Evolutionary conservation across 1,140 invertebrate species (phyloP).

Genomic region (Lutraria rhynchaena): DNA sequence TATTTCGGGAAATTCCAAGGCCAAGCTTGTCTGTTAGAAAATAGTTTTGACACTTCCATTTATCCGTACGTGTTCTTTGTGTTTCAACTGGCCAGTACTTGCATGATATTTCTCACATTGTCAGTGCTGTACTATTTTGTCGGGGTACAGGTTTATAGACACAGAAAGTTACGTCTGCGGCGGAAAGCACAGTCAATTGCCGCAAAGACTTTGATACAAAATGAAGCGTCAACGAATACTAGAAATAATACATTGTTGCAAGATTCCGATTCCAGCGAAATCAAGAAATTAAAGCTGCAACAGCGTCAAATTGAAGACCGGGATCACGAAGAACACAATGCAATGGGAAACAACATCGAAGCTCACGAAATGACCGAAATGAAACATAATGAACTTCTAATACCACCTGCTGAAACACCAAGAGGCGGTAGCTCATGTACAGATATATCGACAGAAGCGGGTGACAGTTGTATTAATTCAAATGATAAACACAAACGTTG

Average conservation of each 20-base stretch:
- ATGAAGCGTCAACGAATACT: neutral
- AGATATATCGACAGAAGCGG: neutral
- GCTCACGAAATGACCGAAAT: too few species aligned
- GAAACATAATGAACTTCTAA: too few species aligned
- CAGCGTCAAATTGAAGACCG: neutral
- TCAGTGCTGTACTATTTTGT: slow-evolving; percentile 42
- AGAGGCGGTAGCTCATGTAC: too few species aligned
- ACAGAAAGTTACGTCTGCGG: slow-evolving; percentile 27
- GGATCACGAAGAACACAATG: neutral
- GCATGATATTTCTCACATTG: slow-evolving; percentile 11
- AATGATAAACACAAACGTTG: neutral
- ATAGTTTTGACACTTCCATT: slow-evolving; percentile 22
- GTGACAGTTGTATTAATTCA: neutral
- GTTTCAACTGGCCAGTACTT: slow-evolving; percentile 10
- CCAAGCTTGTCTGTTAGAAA: slow-evolving; percentile 26
- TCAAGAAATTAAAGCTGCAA: slow-evolving; percentile 19
- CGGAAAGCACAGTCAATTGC: neutral
- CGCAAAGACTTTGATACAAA: neutral
- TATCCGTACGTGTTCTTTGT: slow-evolving; percentile 33
- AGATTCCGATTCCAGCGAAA: slow-evolving; percentile 46
- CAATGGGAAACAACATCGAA: neutral
- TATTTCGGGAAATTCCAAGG: slow-evolving; percentile 7
- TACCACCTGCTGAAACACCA: too few species aligned
- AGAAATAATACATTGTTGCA: slow-evolving; percentile 49
- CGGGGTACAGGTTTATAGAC: slow-evolving; percentile 44